Conservation (phyloP, 1,140 invertebrate species). For the Potamilus streckersoni region DNA sequence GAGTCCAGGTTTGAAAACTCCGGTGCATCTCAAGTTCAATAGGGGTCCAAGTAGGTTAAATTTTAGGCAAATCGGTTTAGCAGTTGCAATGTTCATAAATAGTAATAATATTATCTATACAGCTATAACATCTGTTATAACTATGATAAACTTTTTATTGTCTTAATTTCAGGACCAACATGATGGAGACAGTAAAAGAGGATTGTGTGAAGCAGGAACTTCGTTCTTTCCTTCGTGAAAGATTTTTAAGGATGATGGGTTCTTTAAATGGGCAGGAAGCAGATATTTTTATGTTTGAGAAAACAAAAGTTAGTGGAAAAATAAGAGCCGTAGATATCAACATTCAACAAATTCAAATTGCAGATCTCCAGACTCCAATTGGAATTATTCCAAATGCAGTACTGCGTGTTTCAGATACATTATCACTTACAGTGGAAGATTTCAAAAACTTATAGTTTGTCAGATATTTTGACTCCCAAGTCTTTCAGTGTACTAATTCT, state of each 20-base stretch:
- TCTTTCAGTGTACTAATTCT: no score
- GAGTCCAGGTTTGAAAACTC: no score
- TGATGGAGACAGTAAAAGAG: no score
- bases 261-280: constrained; percentile 43
- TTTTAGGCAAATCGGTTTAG: no score
- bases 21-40: no score
- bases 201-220: constrained; percentile 45
- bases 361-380: constrained; percentile 62
- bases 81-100: no score
- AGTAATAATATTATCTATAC: no score
- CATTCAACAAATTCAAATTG: constrained; percentile 58
- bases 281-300: constrained; percentile 52
- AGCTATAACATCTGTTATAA: no score
- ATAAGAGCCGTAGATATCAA: constrained; percentile 59
- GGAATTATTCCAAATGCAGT: constrained; percentile 61
- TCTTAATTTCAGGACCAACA: no score
- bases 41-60: no score
- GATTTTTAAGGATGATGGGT: constrained; percentile 59
- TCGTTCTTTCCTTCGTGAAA: constrained; percentile 58
- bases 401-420: constrained; percentile 60
- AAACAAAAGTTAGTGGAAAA: constrained; percentile 47
- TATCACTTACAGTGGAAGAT: constrained; percentile 47
- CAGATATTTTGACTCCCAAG: no score
- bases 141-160: no score
- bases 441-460: constrained; percentile 3